Evolutionary conservation across 23 tunicate genomes (phyloP).

Genomic region (Corella eumyota): DNA sequence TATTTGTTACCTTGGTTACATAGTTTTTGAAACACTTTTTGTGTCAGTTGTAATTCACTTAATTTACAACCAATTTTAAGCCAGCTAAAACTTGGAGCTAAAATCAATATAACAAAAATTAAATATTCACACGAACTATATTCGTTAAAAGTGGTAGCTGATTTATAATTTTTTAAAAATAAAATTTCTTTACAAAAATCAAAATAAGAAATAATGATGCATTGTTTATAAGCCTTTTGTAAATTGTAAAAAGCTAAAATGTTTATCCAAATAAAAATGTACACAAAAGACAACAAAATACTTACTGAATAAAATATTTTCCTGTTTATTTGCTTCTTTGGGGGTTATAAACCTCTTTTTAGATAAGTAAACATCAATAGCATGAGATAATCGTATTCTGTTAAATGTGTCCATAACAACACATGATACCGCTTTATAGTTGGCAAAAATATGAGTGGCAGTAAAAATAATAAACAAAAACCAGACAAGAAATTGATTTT

Average conservation of each 20-base stretch:
- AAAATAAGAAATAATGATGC: no score
- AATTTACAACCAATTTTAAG: constrained; percentile 32
- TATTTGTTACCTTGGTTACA: no score
- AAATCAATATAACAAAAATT: not conserved
- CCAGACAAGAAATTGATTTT: constrained; percentile 38
- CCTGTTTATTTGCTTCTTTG: constrained; percentile 36
- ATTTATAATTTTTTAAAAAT: no score
- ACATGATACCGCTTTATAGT: constrained; percentile 80
- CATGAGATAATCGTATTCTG: constrained; percentile 30
- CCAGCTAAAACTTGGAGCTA: constrained; percentile 14
- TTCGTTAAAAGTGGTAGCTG: no score
- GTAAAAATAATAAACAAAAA: constrained; percentile 65
- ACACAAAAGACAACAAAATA: no score
- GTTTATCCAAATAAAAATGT: no score
- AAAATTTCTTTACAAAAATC: no score
- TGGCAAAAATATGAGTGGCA: constrained; percentile 53
- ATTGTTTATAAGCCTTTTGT: no score
- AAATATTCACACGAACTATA: not conserved
- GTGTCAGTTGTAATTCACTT: constrained; percentile 16
- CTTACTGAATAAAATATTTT: constrained; percentile 38
- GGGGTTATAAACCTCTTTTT: constrained; percentile 22
- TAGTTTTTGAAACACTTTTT: constrained; percentile 13
- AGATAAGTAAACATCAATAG: not conserved
- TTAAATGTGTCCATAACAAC: constrained; percentile 78
- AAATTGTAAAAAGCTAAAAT: no score